phyloP scores from a whole-genome alignment of 2,113 vertebrate genomes.

The Lontra canadensis region DNA sequence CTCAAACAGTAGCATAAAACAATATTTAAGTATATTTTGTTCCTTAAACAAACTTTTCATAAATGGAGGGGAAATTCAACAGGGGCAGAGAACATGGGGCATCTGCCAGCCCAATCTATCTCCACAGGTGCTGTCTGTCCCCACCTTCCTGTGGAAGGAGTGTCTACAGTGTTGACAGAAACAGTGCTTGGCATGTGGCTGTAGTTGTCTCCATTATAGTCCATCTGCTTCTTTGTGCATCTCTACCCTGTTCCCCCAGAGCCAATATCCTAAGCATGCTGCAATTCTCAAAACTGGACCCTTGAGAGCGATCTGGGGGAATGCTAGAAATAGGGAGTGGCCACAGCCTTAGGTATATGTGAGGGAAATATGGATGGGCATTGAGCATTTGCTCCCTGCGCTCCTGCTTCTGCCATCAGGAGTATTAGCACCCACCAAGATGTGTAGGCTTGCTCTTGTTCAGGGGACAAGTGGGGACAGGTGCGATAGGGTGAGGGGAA shows the following conservation, averaged over 20 bases:
- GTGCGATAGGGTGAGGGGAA: background rate
- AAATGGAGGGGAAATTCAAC: background rate
- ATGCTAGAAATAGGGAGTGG: background rate
- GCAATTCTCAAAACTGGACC: background rate
- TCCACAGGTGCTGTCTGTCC: background rate
- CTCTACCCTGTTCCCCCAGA: background rate
- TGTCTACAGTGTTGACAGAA: background rate
- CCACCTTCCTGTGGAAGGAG: background rate
- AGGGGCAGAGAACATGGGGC: background rate
- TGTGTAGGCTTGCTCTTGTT: background rate
- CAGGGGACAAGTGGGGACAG: background rate
- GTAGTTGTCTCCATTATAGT: background rate
- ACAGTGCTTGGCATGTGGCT: background rate
- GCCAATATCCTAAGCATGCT: background rate
- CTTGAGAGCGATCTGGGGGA: background rate
- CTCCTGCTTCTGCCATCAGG: background rate
- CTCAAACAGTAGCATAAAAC: background rate
- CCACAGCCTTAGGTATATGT: background rate
- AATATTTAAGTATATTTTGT: background rate
- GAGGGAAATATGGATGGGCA: background rate
- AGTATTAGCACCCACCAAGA: background rate
- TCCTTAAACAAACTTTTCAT: constrained; percentile 28
- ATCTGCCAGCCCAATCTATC: background rate
- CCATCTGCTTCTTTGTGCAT: background rate
- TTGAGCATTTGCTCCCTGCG: background rate